These are phyloP conservation scores for Nowickia ferox DNA, from an alignment of 2,888 invertebrate genomes.

Conservation along the genomic window DNA sequence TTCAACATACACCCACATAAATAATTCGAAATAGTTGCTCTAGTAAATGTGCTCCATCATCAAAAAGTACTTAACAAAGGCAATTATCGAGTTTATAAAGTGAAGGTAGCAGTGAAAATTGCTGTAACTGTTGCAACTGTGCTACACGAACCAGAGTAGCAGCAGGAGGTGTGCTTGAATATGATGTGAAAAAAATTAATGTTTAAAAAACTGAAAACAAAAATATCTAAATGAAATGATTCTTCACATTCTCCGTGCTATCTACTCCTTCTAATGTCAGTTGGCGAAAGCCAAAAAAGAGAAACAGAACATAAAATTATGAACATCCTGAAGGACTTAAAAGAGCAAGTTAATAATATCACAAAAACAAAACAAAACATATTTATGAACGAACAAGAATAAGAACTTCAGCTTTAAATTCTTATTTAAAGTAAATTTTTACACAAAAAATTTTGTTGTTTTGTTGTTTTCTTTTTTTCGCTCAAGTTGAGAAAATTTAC, in stretches of 20 bases:
- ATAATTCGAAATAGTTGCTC: constrained; percentile 24
- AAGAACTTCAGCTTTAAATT: constrained; percentile 58
- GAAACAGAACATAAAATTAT: constrained; percentile 39
- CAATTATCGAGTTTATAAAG: constrained; percentile 77
- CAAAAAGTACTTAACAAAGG: constrained; percentile 77
- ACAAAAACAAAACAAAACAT: neutral
- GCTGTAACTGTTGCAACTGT: constrained; percentile 5
- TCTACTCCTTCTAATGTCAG: constrained; percentile 9
- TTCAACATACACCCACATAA: constrained; percentile 1
- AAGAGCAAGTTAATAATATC: constrained; percentile 43
- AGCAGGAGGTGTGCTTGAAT: constrained; percentile 32
- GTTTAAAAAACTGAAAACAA: neutral
- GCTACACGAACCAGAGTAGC: constrained; percentile 10
- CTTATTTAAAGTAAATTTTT: constrained; percentile 58
- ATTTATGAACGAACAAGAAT: neutral
- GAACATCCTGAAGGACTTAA: constrained; percentile 53
- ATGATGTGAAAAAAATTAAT: constrained; percentile 50
- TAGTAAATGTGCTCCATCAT: constrained; percentile 75
- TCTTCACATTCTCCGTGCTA: constrained; percentile 43
- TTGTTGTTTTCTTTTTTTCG: constrained; percentile 11
- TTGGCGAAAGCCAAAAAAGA: constrained; percentile 14
- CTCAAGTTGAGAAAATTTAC: constrained; percentile 1
- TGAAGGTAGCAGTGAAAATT: constrained; percentile 72
- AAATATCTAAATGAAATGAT: constrained; percentile 52
- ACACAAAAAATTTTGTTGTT: constrained; percentile 28